A percentile compares a stretch with the other conserved stretches of the same genome.
Conservation (phyloP, 1,140 invertebrate species). For the Bombus huntii region DNA sequence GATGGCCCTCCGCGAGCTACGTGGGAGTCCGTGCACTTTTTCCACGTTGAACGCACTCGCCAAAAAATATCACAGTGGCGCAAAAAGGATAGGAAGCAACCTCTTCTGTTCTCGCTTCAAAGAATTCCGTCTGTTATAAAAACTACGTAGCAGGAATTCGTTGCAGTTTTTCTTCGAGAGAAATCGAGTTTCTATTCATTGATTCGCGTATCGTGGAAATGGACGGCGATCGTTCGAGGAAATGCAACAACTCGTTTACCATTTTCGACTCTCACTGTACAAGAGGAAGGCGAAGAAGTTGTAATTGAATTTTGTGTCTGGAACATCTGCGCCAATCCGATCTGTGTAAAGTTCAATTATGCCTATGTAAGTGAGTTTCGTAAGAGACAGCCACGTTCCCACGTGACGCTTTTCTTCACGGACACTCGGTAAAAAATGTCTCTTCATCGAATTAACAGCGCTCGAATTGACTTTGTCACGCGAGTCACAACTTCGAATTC, state of each 20-base stretch:
- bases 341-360: neutral
- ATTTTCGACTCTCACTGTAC: slow-evolving; percentile 8
- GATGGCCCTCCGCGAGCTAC: slow-evolving; percentile 52
- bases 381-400: neutral
- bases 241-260: neutral
- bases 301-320: slow-evolving; percentile 34
- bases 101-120: neutral
- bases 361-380: slow-evolving; percentile 6
- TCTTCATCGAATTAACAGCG: neutral
- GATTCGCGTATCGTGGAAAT: neutral
- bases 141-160: no score
- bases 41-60: neutral
- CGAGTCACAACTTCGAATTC: neutral
- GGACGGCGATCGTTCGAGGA: neutral
- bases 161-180: neutral
- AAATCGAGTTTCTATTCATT: neutral
- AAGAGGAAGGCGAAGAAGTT: neutral
- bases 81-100: neutral
- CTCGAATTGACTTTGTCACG: neutral
- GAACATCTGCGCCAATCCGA: slow-evolving; percentile 2
- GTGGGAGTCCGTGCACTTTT: slow-evolving; percentile 47
- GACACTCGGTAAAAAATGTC: neutral
- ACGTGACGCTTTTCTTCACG: neutral
- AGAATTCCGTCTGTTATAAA: no score
- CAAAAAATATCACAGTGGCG: slow-evolving; percentile 1